A percentile compares a stretch with the other conserved stretches of the same genome.
Evolutionary conservation across 2,888 invertebrate genomes (phyloP).

Genomic region (Tenthredo mesomela): DNA sequence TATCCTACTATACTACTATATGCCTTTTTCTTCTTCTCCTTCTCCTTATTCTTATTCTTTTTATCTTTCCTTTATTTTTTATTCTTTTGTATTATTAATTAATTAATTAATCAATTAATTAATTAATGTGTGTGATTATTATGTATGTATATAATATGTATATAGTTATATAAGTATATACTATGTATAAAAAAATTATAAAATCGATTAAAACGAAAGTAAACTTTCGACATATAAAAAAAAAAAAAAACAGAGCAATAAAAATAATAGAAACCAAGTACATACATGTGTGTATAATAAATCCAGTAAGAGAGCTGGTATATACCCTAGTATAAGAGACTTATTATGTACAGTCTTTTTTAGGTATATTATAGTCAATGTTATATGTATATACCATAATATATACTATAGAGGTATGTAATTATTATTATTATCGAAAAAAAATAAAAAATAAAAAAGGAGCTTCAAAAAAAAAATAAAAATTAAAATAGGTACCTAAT

Average conservation of each 20-base stretch:
- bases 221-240: neutral
- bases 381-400: neutral
- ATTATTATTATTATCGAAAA: neutral
- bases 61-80: no score
- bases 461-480: no score
- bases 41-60: no score
- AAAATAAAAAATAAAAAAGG: neutral
- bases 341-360: conserved; percentile 33
- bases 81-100: no score
- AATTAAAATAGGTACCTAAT: neutral
- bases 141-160: no score
- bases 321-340: neutral
- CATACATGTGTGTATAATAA: neutral
- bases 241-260: neutral
- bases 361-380: neutral
- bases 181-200: neutral
- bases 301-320: neutral
- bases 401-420: neutral
- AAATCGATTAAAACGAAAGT: neutral
- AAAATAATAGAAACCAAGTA: neutral
- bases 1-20: neutral
- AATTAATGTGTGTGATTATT: no score
- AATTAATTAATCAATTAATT: no score
- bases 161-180: no score
- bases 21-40: no score